Evolutionary conservation across 2,888 invertebrate genomes (phyloP), one percentile per base, ranked within the genome.

Genomic region (Caenorhabditis imperialis): DNA sequence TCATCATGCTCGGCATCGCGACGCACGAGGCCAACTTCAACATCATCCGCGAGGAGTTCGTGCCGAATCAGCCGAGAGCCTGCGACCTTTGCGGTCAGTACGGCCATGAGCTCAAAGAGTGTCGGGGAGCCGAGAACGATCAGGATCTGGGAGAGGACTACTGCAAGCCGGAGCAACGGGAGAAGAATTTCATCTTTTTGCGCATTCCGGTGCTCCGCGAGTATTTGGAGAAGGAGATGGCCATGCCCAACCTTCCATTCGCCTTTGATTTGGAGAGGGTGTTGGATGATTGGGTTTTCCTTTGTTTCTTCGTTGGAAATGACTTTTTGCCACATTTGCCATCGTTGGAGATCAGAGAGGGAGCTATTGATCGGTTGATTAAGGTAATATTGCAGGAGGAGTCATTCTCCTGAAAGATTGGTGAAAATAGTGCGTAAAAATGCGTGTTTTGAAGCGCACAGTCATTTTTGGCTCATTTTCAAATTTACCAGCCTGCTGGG

Each of bases 11-110:
- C 88, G 87, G 98, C 8, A 91, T 99, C 75, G 98, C 99, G 0
- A 99, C 99, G 0, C 99, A 99, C 89, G 99, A 99, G 90, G 95
- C 96, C 0, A 94, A 99, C 91, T 99, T 99, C 89, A 99, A 98
- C 16, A 99, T 99, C 85, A 96, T 98, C 86, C 70, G 91, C 25
- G 99, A 99, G 90, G 99, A 99, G 90, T 99, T 99, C 90, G 94
- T 96, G 86, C 97, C 97, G 0, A 97, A 98, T 89, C 93, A 96
- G 88, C 95, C 96, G 0, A 92, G 92, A 77, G 96, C 98, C 0
- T 99, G 99, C 88, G 96, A 97, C 80, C 92, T 99, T 65, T 99
- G 99, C 89, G 94, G 94, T 27, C 91, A 91, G 81, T 86, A 90
- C 75, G 91, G 91, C 87, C 87, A 90, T 84, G 90, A 90, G 57